These are phyloP conservation scores for Grammomys surdaster DNA, from an alignment of 2,113 vertebrate species.

Conservation along the genomic window DNA sequence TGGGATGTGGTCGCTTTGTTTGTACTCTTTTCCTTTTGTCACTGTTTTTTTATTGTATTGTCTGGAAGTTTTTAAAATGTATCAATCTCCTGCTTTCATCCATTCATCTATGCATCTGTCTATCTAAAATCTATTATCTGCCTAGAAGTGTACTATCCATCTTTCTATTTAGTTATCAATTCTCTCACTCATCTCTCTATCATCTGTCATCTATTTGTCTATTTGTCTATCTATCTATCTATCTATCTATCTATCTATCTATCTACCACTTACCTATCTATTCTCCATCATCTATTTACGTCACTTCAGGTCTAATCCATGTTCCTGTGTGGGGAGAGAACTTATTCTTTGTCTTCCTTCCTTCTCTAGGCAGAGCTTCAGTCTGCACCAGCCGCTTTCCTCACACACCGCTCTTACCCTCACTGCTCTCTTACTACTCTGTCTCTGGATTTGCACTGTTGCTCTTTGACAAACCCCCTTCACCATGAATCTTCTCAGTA, in stretches of 20 bases:
- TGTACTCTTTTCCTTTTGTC: not conserved
- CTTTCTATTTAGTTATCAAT: not conserved
- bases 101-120: not conserved
- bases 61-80: not conserved
- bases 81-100: not conserved
- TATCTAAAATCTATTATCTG: not conserved
- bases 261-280: not conserved
- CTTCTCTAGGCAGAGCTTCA: not conserved
- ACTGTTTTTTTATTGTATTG: not conserved
- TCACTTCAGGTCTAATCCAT: not conserved
- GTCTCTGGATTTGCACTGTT: not conserved
- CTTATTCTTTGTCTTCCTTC: conserved; percentile 13
- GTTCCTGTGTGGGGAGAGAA: not conserved
- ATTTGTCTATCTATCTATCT: not conserved
- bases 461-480: not conserved
- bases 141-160: not conserved
- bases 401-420: not conserved
- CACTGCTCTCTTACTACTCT: not conserved
- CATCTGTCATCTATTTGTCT: not conserved
- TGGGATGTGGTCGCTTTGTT: not conserved
- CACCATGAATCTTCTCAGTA: not conserved
- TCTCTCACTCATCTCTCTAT: not conserved
- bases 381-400: not conserved
- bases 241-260: not conserved
- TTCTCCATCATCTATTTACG: not conserved